Conservation (phyloP, 1,140 invertebrate genomes). For the Drosophila bocki region DNA sequence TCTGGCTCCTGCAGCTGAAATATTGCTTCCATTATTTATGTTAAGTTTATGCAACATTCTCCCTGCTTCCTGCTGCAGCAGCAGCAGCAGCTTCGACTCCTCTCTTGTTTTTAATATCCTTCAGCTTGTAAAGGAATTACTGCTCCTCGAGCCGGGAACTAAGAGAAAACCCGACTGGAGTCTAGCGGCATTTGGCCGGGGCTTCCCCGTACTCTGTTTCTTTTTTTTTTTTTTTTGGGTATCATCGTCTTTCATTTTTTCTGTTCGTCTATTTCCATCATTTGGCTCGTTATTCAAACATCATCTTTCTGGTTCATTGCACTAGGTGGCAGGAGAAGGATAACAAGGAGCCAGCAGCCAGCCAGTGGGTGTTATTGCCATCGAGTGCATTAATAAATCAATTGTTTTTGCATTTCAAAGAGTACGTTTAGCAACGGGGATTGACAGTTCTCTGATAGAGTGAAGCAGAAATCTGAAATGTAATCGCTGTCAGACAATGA, state of each 20-base stretch:
- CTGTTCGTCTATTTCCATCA: slow-evolving; percentile 57
- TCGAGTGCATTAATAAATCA: slow-evolving; percentile 64
- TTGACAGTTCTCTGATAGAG: slow-evolving; percentile 33
- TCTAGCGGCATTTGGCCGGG: slow-evolving; percentile 39
- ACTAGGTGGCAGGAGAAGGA: slow-evolving; percentile 19
- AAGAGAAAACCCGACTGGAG: slow-evolving; percentile 21
- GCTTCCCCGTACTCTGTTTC: not conserved
- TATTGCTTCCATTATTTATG: slow-evolving; percentile 81
- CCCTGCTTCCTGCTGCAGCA: slow-evolving; percentile 32
- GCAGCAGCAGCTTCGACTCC: slow-evolving; percentile 26
- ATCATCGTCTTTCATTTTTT: slow-evolving; percentile 8
- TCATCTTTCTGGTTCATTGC: slow-evolving; percentile 58
- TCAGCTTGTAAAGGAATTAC: slow-evolving; percentile 80
- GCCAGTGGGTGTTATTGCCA: slow-evolving; percentile 30
- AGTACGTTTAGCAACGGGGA: slow-evolving; percentile 28
- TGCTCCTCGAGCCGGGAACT: slow-evolving; percentile 32
- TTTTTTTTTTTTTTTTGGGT: not conserved
- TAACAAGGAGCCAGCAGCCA: slow-evolving; percentile 6
- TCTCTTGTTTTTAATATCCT: slow-evolving; percentile 82
- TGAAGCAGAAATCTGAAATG: slow-evolving; percentile 38
- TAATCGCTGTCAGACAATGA: slow-evolving; percentile 34
- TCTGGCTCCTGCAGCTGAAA: slow-evolving; percentile 56
- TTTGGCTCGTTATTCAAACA: slow-evolving; percentile 74
- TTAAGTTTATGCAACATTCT: slow-evolving; percentile 79
- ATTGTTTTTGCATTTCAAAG: slow-evolving; percentile 56